These are phyloP conservation scores for Eumacrocentrus americanus DNA, from an alignment of 2,888 invertebrate species.

Conservation along the genomic window DNA sequence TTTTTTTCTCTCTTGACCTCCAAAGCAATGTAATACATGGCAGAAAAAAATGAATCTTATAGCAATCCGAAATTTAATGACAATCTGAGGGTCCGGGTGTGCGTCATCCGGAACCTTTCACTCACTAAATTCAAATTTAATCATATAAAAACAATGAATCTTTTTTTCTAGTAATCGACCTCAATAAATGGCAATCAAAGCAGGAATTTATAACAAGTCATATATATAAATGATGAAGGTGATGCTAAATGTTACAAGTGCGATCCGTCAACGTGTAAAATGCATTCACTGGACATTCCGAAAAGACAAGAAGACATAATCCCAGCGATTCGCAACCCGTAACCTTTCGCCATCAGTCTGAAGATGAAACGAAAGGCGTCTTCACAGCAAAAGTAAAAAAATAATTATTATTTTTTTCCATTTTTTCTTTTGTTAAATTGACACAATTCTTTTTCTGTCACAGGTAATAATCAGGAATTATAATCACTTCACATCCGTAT, in stretches of 20 bases:
- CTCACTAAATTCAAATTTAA: not conserved
- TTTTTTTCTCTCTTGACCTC: not conserved
- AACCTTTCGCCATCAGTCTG: slow-evolving; percentile 22
- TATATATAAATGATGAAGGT: not conserved
- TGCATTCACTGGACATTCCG: slow-evolving; percentile 29
- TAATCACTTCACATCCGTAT: too few relatives aligned
- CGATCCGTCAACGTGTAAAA: slow-evolving; percentile 20
- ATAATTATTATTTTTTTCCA: not conserved
- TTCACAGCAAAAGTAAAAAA: not conserved
- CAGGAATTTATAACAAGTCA: not conserved
- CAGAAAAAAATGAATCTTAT: not conserved
- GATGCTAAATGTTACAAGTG: slow-evolving; percentile 14
- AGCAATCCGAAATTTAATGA: not conserved
- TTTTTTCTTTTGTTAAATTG: not conserved
- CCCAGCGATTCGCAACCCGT: slow-evolving; percentile 21
- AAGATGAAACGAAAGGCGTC: slow-evolving; percentile 18
- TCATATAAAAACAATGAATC: too few relatives aligned
- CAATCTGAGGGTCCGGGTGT: slow-evolving; percentile 6
- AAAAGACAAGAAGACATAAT: slow-evolving; percentile 31
- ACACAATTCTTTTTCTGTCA: not conserved
- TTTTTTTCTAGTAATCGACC: too few relatives aligned
- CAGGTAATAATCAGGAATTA: not conserved
- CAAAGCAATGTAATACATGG: not conserved
- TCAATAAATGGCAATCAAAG: not conserved
- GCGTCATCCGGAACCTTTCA: not conserved